phyloP scores from a whole-genome alignment of 2,888 invertebrate genomes.

The Drosophila demipolita region DNA sequence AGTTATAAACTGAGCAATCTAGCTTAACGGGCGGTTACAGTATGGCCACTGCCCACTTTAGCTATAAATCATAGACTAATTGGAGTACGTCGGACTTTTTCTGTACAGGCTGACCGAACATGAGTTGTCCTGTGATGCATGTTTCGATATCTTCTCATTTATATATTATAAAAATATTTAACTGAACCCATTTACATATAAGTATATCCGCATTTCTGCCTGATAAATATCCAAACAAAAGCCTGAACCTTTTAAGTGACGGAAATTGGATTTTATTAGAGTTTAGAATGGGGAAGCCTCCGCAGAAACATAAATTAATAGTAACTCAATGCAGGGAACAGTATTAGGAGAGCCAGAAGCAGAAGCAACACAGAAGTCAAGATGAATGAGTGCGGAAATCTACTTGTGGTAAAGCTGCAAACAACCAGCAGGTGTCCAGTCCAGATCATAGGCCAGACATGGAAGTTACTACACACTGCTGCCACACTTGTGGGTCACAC shows the following conservation, averaged over 20 bases:
- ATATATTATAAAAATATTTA: slow-evolving; percentile 5
- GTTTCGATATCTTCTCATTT: slow-evolving; percentile 13
- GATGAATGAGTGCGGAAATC: slow-evolving; percentile 58
- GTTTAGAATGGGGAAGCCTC: neutral
- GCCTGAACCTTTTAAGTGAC: slow-evolving; percentile 22
- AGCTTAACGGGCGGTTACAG: neutral
- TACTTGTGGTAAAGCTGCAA: slow-evolving; percentile 41
- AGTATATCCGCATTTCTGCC: slow-evolving; percentile 35
- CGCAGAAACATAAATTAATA: slow-evolving; percentile 58
- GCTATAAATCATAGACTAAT: slow-evolving; percentile 56
- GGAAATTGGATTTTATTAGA: slow-evolving; percentile 65
- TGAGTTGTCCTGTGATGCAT: slow-evolving; percentile 2
- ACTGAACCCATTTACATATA: neutral
- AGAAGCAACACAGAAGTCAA: slow-evolving; percentile 32
- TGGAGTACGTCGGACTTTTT: slow-evolving; percentile 12
- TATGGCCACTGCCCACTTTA: neutral
- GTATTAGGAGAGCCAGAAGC: neutral
- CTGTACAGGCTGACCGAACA: neutral
- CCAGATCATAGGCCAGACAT: slow-evolving; percentile 44
- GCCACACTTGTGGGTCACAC: slow-evolving; percentile 18
- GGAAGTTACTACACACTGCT: slow-evolving; percentile 6
- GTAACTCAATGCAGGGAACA: slow-evolving; percentile 50
- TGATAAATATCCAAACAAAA: slow-evolving; percentile 56
- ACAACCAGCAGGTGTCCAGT: slow-evolving; percentile 47
- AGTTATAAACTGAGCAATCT: neutral